Conservation (phyloP, 2,113 vertebrate genomes). For the Burhinus oedicnemus region DNA sequence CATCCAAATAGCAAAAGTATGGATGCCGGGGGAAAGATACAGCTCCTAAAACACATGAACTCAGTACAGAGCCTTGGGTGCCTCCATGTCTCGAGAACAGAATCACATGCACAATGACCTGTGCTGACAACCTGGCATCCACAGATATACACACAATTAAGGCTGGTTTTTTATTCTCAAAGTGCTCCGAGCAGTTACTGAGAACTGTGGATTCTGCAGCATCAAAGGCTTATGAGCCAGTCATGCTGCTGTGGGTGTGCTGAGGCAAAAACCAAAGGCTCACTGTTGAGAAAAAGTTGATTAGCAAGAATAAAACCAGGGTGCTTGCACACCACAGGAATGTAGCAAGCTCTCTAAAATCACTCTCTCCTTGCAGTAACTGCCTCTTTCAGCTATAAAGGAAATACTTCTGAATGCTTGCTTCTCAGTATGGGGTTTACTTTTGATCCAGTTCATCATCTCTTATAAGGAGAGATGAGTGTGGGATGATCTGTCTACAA, state of each 20-base stretch:
- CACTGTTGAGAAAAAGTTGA: not conserved
- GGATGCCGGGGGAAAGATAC: not conserved
- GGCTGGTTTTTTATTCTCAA: not conserved
- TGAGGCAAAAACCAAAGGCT: not conserved
- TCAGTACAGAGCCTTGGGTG: not conserved
- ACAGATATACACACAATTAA: not conserved
- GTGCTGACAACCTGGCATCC: not conserved
- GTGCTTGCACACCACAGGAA: not conserved
- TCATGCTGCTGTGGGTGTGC: not conserved
- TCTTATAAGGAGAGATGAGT: not conserved
- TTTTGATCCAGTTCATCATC: not conserved
- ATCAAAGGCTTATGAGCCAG: not conserved
- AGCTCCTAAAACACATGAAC: not conserved
- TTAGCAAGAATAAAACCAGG: not conserved
- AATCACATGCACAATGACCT: not conserved
- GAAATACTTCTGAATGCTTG: not conserved
- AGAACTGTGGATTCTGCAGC: not conserved
- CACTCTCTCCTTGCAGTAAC: not conserved
- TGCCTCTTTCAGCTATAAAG: not conserved
- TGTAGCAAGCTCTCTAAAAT: not conserved
- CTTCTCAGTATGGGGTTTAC: not conserved
- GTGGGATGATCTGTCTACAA: not conserved
- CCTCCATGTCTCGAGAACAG: not conserved
- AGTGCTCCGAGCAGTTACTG: not conserved
- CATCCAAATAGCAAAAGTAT: not conserved